These are phyloP conservation scores for Balaeniceps rex DNA, from an alignment of 2,113 vertebrate species.

Conservation along the genomic window DNA sequence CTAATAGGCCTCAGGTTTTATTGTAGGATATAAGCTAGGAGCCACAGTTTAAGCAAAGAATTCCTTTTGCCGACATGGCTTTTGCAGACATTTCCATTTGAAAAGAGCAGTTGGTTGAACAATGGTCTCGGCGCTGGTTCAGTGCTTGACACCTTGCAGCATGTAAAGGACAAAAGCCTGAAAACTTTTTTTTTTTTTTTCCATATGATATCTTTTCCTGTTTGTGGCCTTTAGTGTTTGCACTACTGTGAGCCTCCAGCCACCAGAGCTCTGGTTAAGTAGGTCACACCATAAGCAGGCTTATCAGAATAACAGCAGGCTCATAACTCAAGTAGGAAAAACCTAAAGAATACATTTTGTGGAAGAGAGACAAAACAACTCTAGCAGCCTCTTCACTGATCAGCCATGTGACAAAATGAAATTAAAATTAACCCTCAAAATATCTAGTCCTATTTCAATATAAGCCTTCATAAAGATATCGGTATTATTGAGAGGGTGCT, in stretches of 20 bases:
- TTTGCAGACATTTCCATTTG: slow-evolving; percentile 50
- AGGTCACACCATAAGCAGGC: slow-evolving; percentile 14
- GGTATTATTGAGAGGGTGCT: neutral
- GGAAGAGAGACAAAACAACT: slow-evolving; percentile 7
- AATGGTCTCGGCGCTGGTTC: neutral
- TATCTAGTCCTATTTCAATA: accelerated
- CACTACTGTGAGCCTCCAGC: neutral
- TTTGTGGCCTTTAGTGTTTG: slow-evolving; percentile 40
- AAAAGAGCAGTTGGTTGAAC: slow-evolving; percentile 46
- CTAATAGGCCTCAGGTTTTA: slow-evolving; percentile 17
- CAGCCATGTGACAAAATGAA: neutral
- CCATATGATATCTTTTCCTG: slow-evolving; percentile 44
- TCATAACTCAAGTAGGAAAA: neutral
- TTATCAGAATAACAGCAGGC: slow-evolving; percentile 2
- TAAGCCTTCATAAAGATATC: neutral
- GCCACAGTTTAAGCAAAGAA: neutral
- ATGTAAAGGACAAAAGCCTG: slow-evolving; percentile 10
- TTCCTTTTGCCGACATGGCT: slow-evolving; percentile 39
- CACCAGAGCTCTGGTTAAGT: neutral
- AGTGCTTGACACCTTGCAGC: slow-evolving; percentile 41
- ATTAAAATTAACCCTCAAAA: neutral
- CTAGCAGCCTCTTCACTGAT: neutral
- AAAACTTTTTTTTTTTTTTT: neutral
- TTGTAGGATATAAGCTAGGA: neutral
- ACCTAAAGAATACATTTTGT: neutral